Percentiles rank a stretch among this genome's conserved stretches.
Evolutionary conservation across 2,888 invertebrate species (phyloP).

Genomic region (Panorpa germanica): DNA sequence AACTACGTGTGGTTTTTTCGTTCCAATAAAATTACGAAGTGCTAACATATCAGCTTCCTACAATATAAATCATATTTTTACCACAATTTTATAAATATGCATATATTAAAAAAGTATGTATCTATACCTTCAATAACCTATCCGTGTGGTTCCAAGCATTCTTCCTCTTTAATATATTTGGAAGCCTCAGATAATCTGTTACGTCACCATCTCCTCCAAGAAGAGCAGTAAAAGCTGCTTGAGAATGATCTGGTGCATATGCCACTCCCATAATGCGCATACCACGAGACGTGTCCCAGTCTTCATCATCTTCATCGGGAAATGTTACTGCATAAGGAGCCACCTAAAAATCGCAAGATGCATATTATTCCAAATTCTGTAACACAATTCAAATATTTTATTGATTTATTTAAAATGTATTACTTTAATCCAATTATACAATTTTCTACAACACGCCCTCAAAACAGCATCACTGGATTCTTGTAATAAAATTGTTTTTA

Average conservation of each 20-base stretch:
- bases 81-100: constrained; percentile 1
- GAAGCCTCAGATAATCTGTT: constrained; percentile 74
- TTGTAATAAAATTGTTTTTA: constrained; percentile 54
- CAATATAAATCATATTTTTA: constrained; percentile 10
- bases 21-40: constrained; percentile 62
- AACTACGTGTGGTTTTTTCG: constrained; percentile 87
- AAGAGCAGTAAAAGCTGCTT: constrained; percentile 75
- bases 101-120: constrained; percentile 7
- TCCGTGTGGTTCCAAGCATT: constrained; percentile 52
- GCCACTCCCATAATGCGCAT: constrained; percentile 74
- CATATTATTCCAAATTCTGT: neutral
- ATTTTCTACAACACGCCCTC: constrained; percentile 64
- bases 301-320: constrained; percentile 76
- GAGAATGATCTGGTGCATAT: constrained; percentile 66
- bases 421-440: constrained; percentile 78
- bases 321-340: constrained; percentile 62
- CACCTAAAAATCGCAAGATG: constrained; percentile 21
- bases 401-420: constrained; percentile 12
- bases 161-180: constrained; percentile 66
- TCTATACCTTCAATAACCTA: constrained; percentile 32
- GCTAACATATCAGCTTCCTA: constrained; percentile 44
- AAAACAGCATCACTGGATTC: constrained; percentile 80
- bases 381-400: constrained; percentile 1
- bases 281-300: constrained; percentile 65
- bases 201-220: constrained; percentile 83